Conservation (phyloP, 1,140 invertebrate genomes). For the Aplysia californica region DNA sequence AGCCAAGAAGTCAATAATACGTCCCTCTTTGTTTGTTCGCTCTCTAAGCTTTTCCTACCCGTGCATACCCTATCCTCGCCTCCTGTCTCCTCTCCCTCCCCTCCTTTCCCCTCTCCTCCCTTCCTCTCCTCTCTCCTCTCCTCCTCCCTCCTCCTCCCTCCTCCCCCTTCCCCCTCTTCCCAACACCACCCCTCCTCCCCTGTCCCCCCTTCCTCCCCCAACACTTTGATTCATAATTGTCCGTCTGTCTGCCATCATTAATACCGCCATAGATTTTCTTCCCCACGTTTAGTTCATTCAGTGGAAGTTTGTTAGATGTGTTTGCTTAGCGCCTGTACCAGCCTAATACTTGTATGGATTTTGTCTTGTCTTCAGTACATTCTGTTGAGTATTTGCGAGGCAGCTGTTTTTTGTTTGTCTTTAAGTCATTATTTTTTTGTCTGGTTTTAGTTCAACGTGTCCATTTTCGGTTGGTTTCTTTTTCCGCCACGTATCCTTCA, state of each 20-base stretch:
- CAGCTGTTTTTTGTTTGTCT: too few relatives aligned
- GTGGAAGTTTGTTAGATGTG: too few relatives aligned
- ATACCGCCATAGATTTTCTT: neutral
- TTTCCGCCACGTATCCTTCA: neutral
- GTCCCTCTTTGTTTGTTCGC: too few relatives aligned
- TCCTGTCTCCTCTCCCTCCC: constrained; percentile 14
- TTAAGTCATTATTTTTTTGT: too few relatives aligned
- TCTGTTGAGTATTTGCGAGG: too few relatives aligned
- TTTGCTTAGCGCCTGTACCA: too few relatives aligned
- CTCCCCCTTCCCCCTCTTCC: constrained; percentile 7
- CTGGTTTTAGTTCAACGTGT: too few relatives aligned
- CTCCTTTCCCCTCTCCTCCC: neutral
- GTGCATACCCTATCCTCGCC: constrained; percentile 5
- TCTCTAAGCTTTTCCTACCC: constrained; percentile 27
- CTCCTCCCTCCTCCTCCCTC: neutral
- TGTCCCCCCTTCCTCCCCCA: neutral
- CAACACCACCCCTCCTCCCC: neutral
- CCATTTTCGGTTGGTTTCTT: neutral
- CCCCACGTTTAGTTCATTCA: too few relatives aligned
- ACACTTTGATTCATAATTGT: neutral
- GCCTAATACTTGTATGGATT: too few relatives aligned
- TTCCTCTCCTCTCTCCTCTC: constrained; percentile 14
- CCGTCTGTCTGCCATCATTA: neutral
- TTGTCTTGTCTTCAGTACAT: too few relatives aligned
- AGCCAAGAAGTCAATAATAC: too few relatives aligned